These are phyloP conservation scores for Gambusia yucatana DNA, from an alignment of 2,797 vertebrate species.

Conservation along the genomic window DNA sequence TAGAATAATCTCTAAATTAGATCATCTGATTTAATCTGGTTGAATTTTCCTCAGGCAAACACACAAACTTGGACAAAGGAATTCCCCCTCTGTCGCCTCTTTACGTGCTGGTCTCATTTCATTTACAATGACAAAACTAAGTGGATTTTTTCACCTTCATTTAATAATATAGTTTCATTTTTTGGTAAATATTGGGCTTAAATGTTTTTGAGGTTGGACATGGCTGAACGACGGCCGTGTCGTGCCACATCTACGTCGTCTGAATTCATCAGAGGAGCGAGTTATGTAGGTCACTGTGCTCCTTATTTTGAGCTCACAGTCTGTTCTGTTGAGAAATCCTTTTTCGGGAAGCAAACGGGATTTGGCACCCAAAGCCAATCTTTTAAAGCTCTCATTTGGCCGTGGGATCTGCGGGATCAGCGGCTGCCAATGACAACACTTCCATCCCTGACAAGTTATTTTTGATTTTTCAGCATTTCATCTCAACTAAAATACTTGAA, in stretches of 20 bases:
- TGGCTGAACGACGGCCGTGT: slow-evolving; percentile 8
- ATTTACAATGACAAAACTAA: background rate
- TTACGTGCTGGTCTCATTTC: background rate
- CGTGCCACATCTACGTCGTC: slow-evolving; percentile 17
- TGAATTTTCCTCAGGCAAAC: slow-evolving; percentile 7
- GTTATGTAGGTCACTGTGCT: slow-evolving; percentile 56
- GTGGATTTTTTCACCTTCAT: background rate
- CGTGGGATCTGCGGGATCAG: slow-evolving; percentile 52
- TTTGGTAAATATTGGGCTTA: background rate
- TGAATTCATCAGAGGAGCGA: slow-evolving; percentile 35
- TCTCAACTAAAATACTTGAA: slow-evolving; percentile 61
- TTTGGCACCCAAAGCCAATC: slow-evolving; percentile 67
- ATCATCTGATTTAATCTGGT: slow-evolving; percentile 9
- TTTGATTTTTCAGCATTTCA: slow-evolving; percentile 66
- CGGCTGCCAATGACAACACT: slow-evolving; percentile 74
- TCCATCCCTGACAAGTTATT: slow-evolving; percentile 70
- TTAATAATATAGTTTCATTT: background rate
- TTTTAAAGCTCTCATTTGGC: slow-evolving; percentile 65
- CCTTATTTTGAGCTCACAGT: slow-evolving; percentile 66
- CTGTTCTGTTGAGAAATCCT: slow-evolving; percentile 64
- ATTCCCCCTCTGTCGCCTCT: slow-evolving; percentile 7
- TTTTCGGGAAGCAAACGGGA: slow-evolving; percentile 61
- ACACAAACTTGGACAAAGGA: slow-evolving; percentile 13
- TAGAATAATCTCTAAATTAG: background rate
- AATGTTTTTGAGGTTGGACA: background rate